These are phyloP conservation scores for Orcinus orca DNA, from an alignment of 2,113 vertebrate species.

Conservation along the genomic window DNA sequence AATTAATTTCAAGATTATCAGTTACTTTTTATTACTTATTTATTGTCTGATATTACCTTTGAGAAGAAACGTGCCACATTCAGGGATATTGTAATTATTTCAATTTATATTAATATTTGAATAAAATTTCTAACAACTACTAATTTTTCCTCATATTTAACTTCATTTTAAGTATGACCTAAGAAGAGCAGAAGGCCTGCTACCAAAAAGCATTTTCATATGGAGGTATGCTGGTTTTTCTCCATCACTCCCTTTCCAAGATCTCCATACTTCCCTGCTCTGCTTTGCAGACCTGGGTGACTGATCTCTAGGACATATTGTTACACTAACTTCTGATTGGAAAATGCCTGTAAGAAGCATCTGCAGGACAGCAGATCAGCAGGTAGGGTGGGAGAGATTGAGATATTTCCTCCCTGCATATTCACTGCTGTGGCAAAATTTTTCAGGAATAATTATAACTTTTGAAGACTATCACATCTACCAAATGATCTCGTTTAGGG, in stretches of 20 bases:
- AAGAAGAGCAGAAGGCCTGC: neutral
- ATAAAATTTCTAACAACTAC: neutral
- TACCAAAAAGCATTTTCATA: neutral
- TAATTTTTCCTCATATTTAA: neutral
- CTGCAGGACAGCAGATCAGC: neutral
- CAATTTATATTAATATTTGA: neutral
- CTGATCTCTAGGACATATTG: neutral
- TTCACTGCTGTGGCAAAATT: neutral
- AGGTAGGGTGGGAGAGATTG: neutral
- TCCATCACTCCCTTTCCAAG: neutral
- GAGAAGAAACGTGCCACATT: neutral
- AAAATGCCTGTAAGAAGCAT: neutral
- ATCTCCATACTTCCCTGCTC: neutral
- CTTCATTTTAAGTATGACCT: neutral
- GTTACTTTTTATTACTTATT: neutral
- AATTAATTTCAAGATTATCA: neutral
- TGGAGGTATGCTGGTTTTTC: neutral
- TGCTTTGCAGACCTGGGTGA: neutral
- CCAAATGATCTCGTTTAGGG: neutral
- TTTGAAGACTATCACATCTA: neutral
- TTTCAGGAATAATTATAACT: neutral
- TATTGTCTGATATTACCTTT: neutral
- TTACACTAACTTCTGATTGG: neutral
- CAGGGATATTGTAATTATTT: neutral
- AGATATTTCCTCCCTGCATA: neutral